Evolutionary conservation across 2,797 vertebrate species (phyloP), one percentile per base, ranked within the genome.

Genomic region (Pteronotus mesoamericanus): DNA sequence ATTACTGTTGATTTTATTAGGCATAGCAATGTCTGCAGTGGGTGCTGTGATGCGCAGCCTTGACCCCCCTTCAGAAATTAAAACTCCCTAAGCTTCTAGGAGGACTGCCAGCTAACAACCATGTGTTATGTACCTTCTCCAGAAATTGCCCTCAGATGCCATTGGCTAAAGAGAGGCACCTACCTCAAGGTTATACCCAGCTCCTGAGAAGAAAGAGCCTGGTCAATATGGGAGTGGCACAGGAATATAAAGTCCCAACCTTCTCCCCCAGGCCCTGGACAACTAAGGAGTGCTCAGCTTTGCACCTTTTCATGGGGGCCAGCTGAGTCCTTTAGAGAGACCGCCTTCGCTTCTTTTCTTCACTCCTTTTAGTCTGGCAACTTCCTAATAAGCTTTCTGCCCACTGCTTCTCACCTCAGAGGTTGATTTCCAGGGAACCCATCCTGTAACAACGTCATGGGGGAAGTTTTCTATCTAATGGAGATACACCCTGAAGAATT

Each of bases 271-370:
- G 37, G 53, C 24, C 77, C 19, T 9, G 29, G 12, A 16, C 48
- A 39, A 66, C 14, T 24, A 59, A 34, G 3, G 95, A 44, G 21
- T 14, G 2, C 19, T 83, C 86, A 84, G 34, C 3, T 74, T n/a
- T 51, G 16, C 3, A 82, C 48, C 18, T n/a, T 21, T 74, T 8
- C 11, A 0, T 2, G 24, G 9, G 29, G 4, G 0, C 3, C 66
- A 37, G 14, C 22, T 1, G 29, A 57, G 29, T 32, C 21, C 55
- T 53, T 72, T 21, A 3, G 0, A 75, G 4, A 22, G 2, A 9
- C 32, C 39, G 3, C 44, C 29, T 34, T 24, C 32, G 3, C 12
- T 39, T 37, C 61, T 59, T 18, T 29, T 68, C 15, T 10, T 79
- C 24, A 22, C 44, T 10, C 15, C n/a, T n/a, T n/a, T n/a, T n/a